These are phyloP conservation scores for Phalacrocorax pelagicus DNA, from an alignment of 2,113 vertebrate species.

Conservation along the genomic window DNA sequence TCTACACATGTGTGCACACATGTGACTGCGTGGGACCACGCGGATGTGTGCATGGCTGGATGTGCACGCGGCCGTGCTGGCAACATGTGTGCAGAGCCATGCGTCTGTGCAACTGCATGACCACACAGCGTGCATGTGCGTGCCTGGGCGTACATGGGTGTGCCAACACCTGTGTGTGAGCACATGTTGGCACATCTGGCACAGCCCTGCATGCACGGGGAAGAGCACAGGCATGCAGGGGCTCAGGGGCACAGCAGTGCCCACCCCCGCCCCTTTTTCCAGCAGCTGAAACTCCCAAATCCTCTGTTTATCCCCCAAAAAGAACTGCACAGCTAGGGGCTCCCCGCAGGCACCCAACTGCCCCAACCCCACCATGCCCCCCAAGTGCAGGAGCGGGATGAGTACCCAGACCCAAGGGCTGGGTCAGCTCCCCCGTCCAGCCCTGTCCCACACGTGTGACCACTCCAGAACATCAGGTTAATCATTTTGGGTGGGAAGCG, in stretches of 20 bases:
- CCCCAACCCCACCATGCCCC: not conserved
- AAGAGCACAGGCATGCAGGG: not conserved
- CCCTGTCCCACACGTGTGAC: not conserved
- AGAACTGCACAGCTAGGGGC: not conserved
- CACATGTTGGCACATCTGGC: not conserved
- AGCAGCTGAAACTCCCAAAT: not conserved
- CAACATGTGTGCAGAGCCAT: not conserved
- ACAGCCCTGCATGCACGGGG: not conserved
- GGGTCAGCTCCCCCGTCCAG: not conserved
- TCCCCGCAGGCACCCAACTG: no score
- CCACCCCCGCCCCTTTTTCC: not conserved
- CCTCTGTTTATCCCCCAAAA: not conserved
- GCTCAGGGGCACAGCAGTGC: not conserved
- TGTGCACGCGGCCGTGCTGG: not conserved
- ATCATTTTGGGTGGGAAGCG: not conserved
- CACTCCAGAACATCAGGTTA: not conserved
- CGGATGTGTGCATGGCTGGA: accelerated
- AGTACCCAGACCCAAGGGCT: accelerated
- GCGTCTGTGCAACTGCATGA: not conserved
- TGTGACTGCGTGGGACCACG: accelerated
- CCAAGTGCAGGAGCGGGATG: no score
- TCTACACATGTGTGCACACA: accelerated
- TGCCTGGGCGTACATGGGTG: not conserved
- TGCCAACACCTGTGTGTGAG: not conserved
- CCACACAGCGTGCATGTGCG: accelerated